Evolutionary conservation across 2,888 invertebrate species (phyloP), one percentile per base, ranked within the genome.

Genomic region (Scaptomyza caliginosa): DNA sequence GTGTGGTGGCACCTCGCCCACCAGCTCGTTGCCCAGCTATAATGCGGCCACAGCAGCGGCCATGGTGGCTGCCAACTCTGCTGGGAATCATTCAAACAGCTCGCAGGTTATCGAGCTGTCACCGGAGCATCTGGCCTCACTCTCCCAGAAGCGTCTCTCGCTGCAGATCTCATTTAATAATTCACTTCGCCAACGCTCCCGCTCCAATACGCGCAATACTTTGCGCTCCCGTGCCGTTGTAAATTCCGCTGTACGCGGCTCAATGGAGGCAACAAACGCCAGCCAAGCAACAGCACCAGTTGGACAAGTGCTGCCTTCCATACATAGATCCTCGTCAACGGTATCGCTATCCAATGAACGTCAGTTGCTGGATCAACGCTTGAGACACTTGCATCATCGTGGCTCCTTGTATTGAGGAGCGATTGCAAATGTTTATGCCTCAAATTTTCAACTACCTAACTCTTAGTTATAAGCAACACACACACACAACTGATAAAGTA

Each of bases 151-250:
- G 67, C 90, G 90, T 24, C 82, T 91, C 36, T 91, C 91, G 11
- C 74, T 91, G 62, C 91, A 91, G 85, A 91, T 91, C 71, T 88
- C 91, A 50, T 89, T 91, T 52, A 91, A 90, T 38, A 82, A 84
- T 4, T 81, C 88, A 13, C 69, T 88, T 32, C 84, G 89, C 4
- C 88, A 89, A 3, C 88, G 77, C 2, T 77, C 84, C 7, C 81
- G 88, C 13, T 62, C 86, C 21, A 88, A 89, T 62, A 67, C 90
- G 3, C 89, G 90, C 10, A 91, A 90, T 58, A 88, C 91, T 71
- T 63, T 91, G 52, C 88, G 91, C 13, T 86, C 90, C 0, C 82
- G 88, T 11, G 89, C 77, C 34, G 84, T 77, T 52, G 87, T 80
- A 16, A 77, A 75, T 38, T 67, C 71, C 2, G 74, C 65, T 4